Percentiles rank a stretch among this genome's conserved stretches.
These are phyloP conservation scores for Choloepus hoffmanni DNA, from an alignment of 2,113 vertebrate genomes.

Conservation along the genomic window DNA sequence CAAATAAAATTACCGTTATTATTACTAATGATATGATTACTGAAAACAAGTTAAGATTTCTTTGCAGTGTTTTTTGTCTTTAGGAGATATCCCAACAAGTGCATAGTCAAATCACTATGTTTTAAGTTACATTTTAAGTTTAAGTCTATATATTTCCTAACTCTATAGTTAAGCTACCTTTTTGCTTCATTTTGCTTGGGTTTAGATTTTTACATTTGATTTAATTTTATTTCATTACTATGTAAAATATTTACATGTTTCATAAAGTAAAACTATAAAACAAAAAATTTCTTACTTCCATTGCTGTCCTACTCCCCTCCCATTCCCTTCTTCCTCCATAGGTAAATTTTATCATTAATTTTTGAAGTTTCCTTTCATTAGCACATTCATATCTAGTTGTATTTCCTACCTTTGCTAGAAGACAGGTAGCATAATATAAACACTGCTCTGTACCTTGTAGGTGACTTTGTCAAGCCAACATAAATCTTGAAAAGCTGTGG, in stretches of 20 bases:
- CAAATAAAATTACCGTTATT: slow-evolving; percentile 16
- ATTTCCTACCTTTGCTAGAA: neutral
- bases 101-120: neutral
- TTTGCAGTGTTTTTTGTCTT: neutral
- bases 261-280: neutral
- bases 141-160: neutral
- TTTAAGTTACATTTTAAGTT: slow-evolving; percentile 20
- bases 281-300: neutral
- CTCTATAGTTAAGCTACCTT: neutral
- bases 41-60: neutral
- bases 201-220: neutral
- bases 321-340: neutral
- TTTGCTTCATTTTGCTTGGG: neutral
- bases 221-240: neutral
- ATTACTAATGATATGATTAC: neutral
- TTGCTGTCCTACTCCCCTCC: accelerated
- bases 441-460: neutral
- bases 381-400: neutral
- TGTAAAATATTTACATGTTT: neutral
- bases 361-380: neutral
- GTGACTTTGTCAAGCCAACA: neutral
- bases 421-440: neutral
- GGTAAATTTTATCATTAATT: neutral
- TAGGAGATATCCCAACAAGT: neutral
- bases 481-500: neutral